These are phyloP conservation scores for Eupithecia abbreviata DNA, from an alignment of 2,888 invertebrate genomes.

Conservation along the genomic window DNA sequence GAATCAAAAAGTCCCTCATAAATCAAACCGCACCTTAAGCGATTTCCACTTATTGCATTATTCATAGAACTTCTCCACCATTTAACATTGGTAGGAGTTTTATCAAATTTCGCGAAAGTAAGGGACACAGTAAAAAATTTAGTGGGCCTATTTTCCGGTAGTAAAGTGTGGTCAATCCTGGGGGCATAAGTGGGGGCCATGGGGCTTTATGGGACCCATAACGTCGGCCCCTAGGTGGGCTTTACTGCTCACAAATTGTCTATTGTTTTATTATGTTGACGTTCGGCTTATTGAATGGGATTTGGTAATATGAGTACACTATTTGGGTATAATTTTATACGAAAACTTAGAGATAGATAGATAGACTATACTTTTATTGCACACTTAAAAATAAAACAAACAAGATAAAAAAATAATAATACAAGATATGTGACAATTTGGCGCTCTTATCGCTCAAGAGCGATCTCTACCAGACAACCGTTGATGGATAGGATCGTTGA, in stretches of 20 bases:
- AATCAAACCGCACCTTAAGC: conserved; percentile 40
- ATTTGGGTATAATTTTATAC: neutral
- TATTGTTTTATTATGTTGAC: conserved; percentile 46
- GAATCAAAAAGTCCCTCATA: conserved; percentile 30
- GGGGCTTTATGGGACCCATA: conserved; percentile 60
- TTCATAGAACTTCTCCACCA: conserved; percentile 55
- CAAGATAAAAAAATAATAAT: no score
- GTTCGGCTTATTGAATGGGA: conserved; percentile 20
- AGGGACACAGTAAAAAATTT: conserved; percentile 61
- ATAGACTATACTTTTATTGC: no score
- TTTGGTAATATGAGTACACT: neutral
- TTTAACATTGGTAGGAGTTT: conserved; percentile 53
- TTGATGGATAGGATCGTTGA: no score
- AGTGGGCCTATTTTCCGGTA: conserved; percentile 63
- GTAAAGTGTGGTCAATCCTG: conserved; percentile 71
- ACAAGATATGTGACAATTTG: no score
- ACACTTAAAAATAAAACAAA: no score
- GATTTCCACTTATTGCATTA: conserved; percentile 51
- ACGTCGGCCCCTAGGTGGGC: conserved; percentile 55
- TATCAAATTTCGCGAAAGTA: conserved; percentile 57
- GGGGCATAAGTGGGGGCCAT: conserved; percentile 53
- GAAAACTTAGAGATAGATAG: no score
- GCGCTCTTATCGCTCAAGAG: no score
- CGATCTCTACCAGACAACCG: no score
- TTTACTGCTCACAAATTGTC: conserved; percentile 53